phyloP scores from a whole-genome alignment of 2,113 vertebrate species.

The Grammatotria lemairii region DNA sequence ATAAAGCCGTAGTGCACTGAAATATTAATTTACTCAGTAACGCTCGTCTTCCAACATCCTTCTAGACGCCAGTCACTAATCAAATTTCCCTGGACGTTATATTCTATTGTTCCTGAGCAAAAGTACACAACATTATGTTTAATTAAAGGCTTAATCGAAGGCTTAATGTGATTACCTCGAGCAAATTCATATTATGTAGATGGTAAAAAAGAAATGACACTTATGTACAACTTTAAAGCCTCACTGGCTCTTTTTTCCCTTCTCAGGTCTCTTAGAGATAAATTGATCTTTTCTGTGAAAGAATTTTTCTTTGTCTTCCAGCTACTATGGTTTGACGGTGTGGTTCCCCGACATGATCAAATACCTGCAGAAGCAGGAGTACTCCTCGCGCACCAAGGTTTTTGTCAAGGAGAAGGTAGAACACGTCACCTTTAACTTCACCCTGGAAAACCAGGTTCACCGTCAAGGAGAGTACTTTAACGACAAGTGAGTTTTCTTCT shows the following conservation, averaged over 20 bases:
- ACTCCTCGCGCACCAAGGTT: conserved; percentile 83
- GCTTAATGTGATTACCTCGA: background rate
- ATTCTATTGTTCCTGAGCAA: background rate
- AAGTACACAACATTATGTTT: background rate
- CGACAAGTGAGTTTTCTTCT: conserved; percentile 79
- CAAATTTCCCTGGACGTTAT: background rate
- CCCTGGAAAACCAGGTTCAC: conserved; percentile 95
- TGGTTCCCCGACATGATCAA: conserved; percentile 99
- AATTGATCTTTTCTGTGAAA: background rate
- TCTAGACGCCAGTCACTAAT: background rate
- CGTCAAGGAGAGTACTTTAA: conserved; percentile 92
- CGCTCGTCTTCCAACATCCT: background rate
- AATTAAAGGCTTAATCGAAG: background rate
- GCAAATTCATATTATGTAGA: background rate
- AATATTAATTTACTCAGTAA: background rate
- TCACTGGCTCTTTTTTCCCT: background rate
- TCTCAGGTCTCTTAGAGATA: background rate
- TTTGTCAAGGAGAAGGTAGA: conserved; percentile 86
- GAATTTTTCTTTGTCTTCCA: background rate
- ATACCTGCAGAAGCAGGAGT: conserved; percentile 90
- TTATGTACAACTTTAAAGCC: fast-evolving
- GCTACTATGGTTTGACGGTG: conserved; percentile 94
- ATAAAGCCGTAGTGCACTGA: background rate
- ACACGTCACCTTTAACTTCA: conserved; percentile 97
- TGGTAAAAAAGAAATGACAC: background rate